Base-by-base conservation (phyloP, 2,888 invertebrate genomes). In the Oxytorus armatus region DNA sequence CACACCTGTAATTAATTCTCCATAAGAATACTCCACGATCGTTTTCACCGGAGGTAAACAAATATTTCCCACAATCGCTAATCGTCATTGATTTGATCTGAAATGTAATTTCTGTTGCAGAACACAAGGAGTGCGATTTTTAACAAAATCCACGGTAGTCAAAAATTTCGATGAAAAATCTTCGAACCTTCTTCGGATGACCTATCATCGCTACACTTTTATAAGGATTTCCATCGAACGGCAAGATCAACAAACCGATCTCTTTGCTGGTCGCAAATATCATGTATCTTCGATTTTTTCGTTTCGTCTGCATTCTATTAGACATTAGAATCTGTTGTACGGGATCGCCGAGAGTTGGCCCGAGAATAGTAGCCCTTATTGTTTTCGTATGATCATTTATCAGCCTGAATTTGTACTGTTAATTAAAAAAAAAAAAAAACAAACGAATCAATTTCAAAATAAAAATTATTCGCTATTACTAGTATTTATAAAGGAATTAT, bases 141-240 rank as follows among this genome's bases (percentile, higher is more conserved):
- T 44, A 44, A 14, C 2, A 14, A 44, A 16, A 44, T 44, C 7
- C 16, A 44, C 8, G 36, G n/a, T n/a, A 7, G 36, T 8, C 36
- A 36, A 36, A 36, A n/a, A n/a, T n/a, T n/a, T n/a, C n/a, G n/a
- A 53, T 8, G 44, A 11, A 44, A 14, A 14, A 14, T 5, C 16
- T 16, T 7, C 14, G 84, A 88, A 95, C 96, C 92, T 94, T 93
- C 65, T 90, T 88, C 0, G 96, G 95, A 90, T 96, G 96, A 1
- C 94, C 96, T 23, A 95, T 92, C 78, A 95, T 88, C 0, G 93
- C 95, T 0, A 94, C 92, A 83, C 93, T 94, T 85, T 93, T 94
- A 92, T 94, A 96, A 3, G 96, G 96, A 90, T 96, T 96, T 0
- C 96, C 96, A 88, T 96, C 95, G 0, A 95, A 90, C 0, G 96